Evolutionary conservation across 64 coral and sea anemone species (phyloP), one percentile per base, ranked within the genome.

Genomic region (Trachythela sp.): DNA sequence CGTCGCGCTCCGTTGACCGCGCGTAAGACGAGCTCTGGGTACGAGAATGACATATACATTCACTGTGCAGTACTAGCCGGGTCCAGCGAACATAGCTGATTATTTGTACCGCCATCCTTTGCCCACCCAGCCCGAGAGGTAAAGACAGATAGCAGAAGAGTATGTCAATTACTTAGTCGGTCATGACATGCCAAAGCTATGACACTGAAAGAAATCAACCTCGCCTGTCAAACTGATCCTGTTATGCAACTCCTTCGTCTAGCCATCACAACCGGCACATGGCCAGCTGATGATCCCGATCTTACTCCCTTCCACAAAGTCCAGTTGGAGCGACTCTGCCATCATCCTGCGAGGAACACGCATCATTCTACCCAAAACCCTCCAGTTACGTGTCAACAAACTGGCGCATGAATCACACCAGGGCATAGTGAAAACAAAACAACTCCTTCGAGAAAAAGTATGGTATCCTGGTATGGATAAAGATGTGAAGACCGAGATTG

Each of bases 321-420:
- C 24, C 8, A 70, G 30, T 70, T n/a, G 8, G 64, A 70, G 30
- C 30, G 64, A 70, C 64, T 70, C 64, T 8, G 5, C 7, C 64
- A n/a, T 70, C 30, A 32, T 70, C 64, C 24, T 70, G 30, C 18
- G 30, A 70, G 64, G 64, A 70, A n/a, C 64, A 22, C 39, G 0
- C 85, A 76, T 54, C 8, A 22, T 70, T n/a, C 18, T 70, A 6
- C 64, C 64, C 4, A 70, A 70, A 70, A 9, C 8, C 64, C 30
- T 70, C 8, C 64, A 70, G 64, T 32, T 32, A n/a, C 64, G 64
- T 70, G 8, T n/a, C 5, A 8, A 9, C 64, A 70, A 70, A 32
- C 64, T 70, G 7, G 77, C 86, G 52, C 54, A 88, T 48, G 54
- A 75, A n/a, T 43, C 52, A 34, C 88, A 89, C 34, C 88, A 80